Evolutionary conservation across 2,797 vertebrate species (phyloP).

Genomic region (Dallia pectoralis): DNA sequence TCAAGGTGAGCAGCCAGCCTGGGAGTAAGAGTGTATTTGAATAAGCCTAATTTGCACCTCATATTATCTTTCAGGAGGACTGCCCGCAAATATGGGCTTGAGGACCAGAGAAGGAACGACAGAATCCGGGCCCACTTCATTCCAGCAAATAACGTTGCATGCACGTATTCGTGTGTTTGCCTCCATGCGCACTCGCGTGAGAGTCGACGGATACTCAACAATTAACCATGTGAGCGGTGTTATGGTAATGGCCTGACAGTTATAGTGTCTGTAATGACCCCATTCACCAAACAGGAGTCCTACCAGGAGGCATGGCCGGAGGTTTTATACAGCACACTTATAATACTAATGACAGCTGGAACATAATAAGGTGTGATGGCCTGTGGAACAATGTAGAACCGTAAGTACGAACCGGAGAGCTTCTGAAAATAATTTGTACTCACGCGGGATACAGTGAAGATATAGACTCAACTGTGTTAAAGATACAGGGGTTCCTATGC

Average conservation of each 20-base stretch:
- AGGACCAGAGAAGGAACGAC: conserved; percentile 23
- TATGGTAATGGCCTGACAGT: background rate
- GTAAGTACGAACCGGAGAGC: background rate
- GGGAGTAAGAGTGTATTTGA: conserved; percentile 19
- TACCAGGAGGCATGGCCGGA: background rate
- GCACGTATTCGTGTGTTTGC: conserved; percentile 10
- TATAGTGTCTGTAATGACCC: conserved; percentile 1
- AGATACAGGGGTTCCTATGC: no score
- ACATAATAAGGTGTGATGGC: conserved; percentile 2
- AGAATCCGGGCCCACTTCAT: conserved; percentile 36
- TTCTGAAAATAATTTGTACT: background rate
- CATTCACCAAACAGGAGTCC: background rate
- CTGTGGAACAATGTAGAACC: background rate
- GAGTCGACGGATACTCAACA: background rate
- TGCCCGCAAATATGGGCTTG: conserved; percentile 23
- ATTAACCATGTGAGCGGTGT: background rate
- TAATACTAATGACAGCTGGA: background rate
- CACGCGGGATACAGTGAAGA: no score
- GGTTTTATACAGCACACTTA: background rate
- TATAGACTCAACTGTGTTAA: no score
- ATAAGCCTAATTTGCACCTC: conserved; percentile 39
- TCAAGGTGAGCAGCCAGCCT: conserved; percentile 5
- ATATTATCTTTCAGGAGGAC: conserved; percentile 32
- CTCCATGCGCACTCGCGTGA: background rate
- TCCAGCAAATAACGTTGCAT: conserved; percentile 35